Conservation (phyloP, 2,113 vertebrate species). For the Pygathrix nemaeus region DNA sequence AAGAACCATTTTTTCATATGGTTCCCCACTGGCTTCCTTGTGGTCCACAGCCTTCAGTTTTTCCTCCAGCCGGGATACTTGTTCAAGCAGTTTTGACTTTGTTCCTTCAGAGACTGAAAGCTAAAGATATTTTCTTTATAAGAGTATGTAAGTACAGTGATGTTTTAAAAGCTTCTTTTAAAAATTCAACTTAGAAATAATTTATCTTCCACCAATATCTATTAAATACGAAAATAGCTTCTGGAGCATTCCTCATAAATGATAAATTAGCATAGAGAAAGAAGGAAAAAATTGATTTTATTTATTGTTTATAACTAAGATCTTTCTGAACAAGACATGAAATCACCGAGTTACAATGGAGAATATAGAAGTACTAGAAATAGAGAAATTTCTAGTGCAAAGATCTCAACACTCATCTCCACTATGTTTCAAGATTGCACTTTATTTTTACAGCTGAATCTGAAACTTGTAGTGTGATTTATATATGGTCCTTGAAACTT, state of each 20-base stretch:
- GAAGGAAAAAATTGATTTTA: conserved; percentile 26
- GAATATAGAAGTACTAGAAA: no score
- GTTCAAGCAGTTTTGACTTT: conserved; percentile 44
- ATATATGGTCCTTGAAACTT: neutral
- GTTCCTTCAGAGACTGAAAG: conserved; percentile 67
- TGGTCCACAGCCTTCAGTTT: neutral
- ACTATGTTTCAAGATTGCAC: neutral
- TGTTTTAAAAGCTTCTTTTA: neutral
- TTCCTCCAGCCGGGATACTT: conserved; percentile 53
- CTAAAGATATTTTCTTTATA: conserved; percentile 61
- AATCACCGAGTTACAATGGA: neutral
- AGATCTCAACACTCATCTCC: neutral
- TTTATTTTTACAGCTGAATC: conserved; percentile 6
- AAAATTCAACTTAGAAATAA: neutral
- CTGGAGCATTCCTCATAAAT: neutral
- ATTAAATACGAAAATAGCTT: conserved; percentile 16
- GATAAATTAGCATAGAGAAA: neutral
- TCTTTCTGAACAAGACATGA: neutral
- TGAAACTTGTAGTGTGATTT: neutral
- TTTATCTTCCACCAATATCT: neutral
- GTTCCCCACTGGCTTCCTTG: neutral
- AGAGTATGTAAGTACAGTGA: neutral
- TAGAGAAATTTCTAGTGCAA: neutral
- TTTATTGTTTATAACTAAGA: conserved; percentile 1
- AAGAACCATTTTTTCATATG: conserved; percentile 17